Percentiles rank a stretch among this genome's conserved stretches.
phyloP scores from a whole-genome alignment of 1,140 invertebrate species.

The Ladona fulva region DNA sequence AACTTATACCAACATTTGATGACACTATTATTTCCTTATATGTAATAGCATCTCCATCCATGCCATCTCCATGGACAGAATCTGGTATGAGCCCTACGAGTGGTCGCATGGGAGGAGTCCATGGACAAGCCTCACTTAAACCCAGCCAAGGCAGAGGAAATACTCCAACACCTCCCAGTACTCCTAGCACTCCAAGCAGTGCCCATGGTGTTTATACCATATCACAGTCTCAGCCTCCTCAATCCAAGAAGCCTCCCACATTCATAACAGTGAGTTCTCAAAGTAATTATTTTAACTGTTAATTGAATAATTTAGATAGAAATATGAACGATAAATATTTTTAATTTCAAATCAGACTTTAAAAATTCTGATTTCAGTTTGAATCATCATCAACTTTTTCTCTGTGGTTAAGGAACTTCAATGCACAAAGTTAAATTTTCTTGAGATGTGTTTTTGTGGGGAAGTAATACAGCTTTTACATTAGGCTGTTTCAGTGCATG shows the following conservation, averaged over 20 bases:
- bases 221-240: constrained; percentile 33
- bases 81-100: neutral
- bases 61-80: constrained; percentile 11
- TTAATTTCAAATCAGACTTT: too few relatives aligned
- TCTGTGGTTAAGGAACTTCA: too few relatives aligned
- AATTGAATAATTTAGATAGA: too few relatives aligned
- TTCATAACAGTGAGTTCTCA: constrained; percentile 54
- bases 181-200: constrained; percentile 33
- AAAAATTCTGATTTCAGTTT: too few relatives aligned
- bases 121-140: neutral
- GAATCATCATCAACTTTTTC: too few relatives aligned
- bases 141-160: neutral
- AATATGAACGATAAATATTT: too few relatives aligned
- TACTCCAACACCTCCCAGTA: constrained; percentile 35
- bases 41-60: neutral
- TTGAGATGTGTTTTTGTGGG: too few relatives aligned
- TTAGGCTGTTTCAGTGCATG: too few relatives aligned
- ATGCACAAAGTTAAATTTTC: too few relatives aligned
- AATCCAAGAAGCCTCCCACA: constrained; percentile 48
- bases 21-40: neutral
- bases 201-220: constrained; percentile 29
- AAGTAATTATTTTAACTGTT: too few relatives aligned
- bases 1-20: too few relatives aligned
- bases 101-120: neutral
- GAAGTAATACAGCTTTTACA: too few relatives aligned